phyloP scores from a whole-genome alignment of 2,797 vertebrate genomes.

The Molothrus ater region DNA sequence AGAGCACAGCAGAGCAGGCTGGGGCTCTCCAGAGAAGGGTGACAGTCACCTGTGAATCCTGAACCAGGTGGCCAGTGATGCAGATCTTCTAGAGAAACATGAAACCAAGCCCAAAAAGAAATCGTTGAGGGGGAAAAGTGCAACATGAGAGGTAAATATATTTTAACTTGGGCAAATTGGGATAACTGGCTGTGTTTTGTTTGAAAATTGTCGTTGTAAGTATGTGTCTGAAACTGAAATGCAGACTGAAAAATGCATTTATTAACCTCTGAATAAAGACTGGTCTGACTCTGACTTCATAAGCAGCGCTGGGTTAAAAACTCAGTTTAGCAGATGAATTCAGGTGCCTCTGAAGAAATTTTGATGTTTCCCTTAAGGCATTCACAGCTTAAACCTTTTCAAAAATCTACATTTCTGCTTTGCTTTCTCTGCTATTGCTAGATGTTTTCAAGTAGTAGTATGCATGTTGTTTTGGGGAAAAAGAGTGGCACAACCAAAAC shows the following conservation, averaged over 20 bases:
- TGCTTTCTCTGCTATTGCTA: background rate
- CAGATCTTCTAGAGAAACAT: background rate
- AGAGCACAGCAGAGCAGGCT: background rate
- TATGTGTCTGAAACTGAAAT: background rate
- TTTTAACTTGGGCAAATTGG: background rate
- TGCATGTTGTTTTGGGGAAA: background rate
- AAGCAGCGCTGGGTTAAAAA: background rate
- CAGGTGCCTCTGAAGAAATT: background rate
- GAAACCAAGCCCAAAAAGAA: background rate
- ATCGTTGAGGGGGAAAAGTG: background rate
- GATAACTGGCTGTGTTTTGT: background rate
- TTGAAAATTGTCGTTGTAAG: background rate
- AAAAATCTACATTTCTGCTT: background rate
- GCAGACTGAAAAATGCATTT: background rate
- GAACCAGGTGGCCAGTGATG: background rate
- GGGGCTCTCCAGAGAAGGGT: too few relatives aligned
- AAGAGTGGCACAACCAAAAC: background rate
- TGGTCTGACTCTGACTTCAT: background rate
- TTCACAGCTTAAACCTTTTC: background rate
- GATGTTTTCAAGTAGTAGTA: background rate
- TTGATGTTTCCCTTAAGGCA: background rate
- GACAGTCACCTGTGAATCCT: background rate
- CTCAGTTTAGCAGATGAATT: background rate
- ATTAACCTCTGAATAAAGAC: background rate
- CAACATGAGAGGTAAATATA: slow-evolving; percentile 28